Evolutionary conservation across 1,140 invertebrate genomes (phyloP).

Genomic region (Globodera ellingtonae): DNA sequence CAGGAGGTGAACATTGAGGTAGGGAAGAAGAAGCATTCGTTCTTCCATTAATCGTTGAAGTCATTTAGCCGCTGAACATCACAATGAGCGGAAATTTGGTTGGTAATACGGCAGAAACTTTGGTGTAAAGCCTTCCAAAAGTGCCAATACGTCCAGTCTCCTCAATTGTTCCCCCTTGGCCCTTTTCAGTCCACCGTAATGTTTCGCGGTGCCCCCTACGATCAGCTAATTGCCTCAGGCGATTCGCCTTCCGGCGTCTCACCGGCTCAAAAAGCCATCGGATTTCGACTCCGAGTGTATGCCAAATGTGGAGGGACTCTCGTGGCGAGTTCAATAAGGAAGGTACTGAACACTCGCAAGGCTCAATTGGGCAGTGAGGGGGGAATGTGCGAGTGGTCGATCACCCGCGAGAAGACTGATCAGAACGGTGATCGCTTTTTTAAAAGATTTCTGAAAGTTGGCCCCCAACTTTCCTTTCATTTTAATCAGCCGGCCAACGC

Average conservation of each 20-base stretch:
- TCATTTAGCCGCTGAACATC: conserved; percentile 18
- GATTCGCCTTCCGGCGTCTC: conserved; percentile 23
- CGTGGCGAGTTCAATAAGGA: conserved; percentile 40
- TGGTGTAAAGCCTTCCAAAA: too few species aligned
- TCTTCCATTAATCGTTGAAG: not conserved
- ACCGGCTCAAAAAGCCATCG: conserved; percentile 34
- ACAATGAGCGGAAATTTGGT: conserved; percentile 20
- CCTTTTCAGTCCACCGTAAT: conserved; percentile 46
- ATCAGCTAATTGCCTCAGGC: conserved; percentile 42
- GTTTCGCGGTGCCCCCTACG: conserved; percentile 57
- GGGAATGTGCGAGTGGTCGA: conserved; percentile 12
- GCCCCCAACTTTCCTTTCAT: not conserved
- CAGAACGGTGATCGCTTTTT: conserved; percentile 4
- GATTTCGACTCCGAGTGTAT: conserved; percentile 48
- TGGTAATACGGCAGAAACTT: not conserved
- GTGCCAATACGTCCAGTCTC: too few species aligned
- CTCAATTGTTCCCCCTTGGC: too few species aligned
- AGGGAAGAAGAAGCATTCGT: not conserved
- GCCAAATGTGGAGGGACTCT: conserved; percentile 56
- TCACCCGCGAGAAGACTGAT: not conserved
- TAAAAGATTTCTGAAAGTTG: conserved; percentile 1
- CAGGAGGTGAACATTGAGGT: not conserved
- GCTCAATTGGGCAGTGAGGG: not conserved
- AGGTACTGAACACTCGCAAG: conserved; percentile 32
- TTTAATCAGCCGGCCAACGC: conserved; percentile 1